phyloP scores from a whole-genome alignment of 2,113 vertebrate genomes.

The Cyprinus carpio region DNA sequence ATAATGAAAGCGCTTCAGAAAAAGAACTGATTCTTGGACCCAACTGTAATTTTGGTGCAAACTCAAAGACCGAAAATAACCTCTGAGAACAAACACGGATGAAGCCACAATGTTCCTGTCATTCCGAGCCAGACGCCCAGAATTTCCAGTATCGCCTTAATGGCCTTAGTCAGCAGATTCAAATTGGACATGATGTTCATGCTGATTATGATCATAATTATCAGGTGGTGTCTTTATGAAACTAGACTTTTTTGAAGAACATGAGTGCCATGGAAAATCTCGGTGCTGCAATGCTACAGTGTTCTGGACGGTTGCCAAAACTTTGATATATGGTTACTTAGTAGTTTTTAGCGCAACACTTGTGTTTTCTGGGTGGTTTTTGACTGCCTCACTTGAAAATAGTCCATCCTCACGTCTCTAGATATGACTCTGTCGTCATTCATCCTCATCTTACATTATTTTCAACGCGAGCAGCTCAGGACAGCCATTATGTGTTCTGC shows the following conservation, averaged over 20 bases:
- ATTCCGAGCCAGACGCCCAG: background rate
- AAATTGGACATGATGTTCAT: background rate
- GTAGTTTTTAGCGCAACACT: background rate
- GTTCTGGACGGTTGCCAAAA: background rate
- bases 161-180: background rate
- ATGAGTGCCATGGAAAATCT: background rate
- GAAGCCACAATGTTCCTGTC: background rate
- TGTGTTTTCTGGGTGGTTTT: background rate
- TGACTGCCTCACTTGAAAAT: background rate
- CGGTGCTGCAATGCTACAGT: no score
- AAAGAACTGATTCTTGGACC: background rate
- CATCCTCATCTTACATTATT: background rate
- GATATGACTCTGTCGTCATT: background rate
- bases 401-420: background rate
- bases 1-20: background rate
- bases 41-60: background rate
- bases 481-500: conserved; percentile 3
- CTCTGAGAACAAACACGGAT: conserved; percentile 16
- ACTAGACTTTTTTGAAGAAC: no score
- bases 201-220: background rate
- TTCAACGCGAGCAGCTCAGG: background rate
- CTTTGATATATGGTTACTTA: background rate
- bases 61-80: conserved; percentile 16
- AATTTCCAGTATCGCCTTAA: background rate
- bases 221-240: background rate